Base-by-base conservation (phyloP, 2,113 vertebrate genomes). In the Clinocottus analis region DNA sequence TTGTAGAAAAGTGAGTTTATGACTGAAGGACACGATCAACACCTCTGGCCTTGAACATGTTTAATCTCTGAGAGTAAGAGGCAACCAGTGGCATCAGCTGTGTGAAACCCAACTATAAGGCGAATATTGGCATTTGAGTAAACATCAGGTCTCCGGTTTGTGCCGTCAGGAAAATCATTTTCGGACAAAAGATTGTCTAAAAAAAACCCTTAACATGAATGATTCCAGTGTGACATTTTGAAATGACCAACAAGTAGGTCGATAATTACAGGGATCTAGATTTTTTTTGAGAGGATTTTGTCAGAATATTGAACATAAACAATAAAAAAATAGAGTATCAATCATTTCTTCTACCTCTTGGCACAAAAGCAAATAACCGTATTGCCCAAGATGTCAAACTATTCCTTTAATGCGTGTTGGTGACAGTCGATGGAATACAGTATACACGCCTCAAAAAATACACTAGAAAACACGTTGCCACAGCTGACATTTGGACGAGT, bases 191-290 rank as follows among this genome's bases (percentile, higher is more conserved):
- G 37, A 41, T 31, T 75, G 60, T 55, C 35, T 41, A 60, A 37
- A 21, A 35, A 61, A 35, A 14, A 14, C 1, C 1, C 7, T 35
- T 37, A 65, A n/a, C n/a, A 67, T 35, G 12, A 74, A 12, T 49
- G 11, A 67, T n/a, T 59, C 21, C 21, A 68, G 53, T 37, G 27
- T 41, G 55, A 62, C 29, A 73, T 51, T 27, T 53, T 19, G n/a
- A 41, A 53, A 51, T 14, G 7, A 35, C 29, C 21, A 35, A 51
- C 27, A 47, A 23, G 23, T 6, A 33, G 27, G 7, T 31, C 9
- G 37, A 23, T 49, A 1, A 49, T 61, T 43, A 9, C 0, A 8
- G 27, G 61, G 19, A 45, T n/a, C n/a, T n/a, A n/a, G n/a, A n/a
- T n/a, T n/a, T n/a, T n/a, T n/a, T n/a, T n/a, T n/a, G n/a, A n/a